Evolutionary conservation across 2,797 vertebrate genomes (phyloP).

Genomic region (Dermochelys coriacea): DNA sequence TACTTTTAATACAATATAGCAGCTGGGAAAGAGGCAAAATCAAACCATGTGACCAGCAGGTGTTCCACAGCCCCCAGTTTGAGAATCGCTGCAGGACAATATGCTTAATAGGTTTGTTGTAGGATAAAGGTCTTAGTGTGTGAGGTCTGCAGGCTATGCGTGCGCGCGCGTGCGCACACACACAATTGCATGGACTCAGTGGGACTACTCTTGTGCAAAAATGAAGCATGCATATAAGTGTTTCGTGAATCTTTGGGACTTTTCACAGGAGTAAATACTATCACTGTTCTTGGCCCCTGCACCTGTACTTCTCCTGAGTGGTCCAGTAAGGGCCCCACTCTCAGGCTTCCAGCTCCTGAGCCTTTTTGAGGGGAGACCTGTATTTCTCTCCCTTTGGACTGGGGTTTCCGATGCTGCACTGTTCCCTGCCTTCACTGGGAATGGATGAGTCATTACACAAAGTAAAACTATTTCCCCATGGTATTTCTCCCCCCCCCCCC

Average conservation of each 20-base stretch:
- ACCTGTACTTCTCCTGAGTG: background rate
- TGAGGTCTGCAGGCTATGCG: background rate
- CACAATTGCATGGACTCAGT: background rate
- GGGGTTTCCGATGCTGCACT: too few species aligned
- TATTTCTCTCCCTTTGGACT: background rate
- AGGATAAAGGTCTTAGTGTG: background rate
- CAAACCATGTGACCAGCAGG: background rate
- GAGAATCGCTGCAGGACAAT: background rate
- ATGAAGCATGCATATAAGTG: too few species aligned
- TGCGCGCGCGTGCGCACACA: too few species aligned
- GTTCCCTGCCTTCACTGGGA: too few species aligned
- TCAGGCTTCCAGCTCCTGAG: background rate
- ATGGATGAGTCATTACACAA: too few species aligned
- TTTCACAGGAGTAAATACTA: background rate
- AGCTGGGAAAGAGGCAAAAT: background rate
- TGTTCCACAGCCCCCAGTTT: background rate
- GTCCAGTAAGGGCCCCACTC: background rate
- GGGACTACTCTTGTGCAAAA: background rate
- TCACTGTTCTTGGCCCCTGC: background rate
- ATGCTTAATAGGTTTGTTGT: background rate
- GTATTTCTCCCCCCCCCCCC: too few species aligned
- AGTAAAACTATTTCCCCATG: too few species aligned
- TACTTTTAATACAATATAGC: background rate
- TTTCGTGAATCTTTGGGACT: background rate
- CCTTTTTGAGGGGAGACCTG: background rate